These are phyloP conservation scores for Drosophila grimshawi DNA, from an alignment of 1,140 invertebrate species.

Conservation along the genomic window DNA sequence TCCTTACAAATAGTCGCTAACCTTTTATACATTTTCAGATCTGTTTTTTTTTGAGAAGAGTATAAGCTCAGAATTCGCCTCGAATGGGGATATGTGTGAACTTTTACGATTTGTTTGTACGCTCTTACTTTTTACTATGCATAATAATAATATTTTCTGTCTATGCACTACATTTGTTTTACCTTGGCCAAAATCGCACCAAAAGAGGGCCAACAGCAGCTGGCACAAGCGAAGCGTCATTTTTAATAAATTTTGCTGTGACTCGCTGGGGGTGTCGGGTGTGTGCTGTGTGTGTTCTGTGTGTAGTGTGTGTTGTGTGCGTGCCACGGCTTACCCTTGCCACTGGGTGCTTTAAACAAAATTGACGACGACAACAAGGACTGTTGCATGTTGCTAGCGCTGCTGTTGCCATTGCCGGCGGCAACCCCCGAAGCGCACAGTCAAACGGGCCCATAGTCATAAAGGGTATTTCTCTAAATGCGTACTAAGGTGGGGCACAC, in stretches of 20 bases:
- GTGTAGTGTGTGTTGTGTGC: constrained; percentile 17
- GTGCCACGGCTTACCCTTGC: constrained; percentile 20
- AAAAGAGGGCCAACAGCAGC: constrained; percentile 9
- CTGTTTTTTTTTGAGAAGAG: too few species aligned
- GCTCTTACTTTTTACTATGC: constrained; percentile 58
- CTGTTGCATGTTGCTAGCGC: constrained; percentile 40
- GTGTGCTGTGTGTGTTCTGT: background rate
- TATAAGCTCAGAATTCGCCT: too few species aligned
- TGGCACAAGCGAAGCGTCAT: constrained; percentile 16
- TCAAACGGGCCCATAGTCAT: constrained; percentile 14
- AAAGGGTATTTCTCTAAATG: constrained; percentile 41
- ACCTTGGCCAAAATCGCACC: constrained; percentile 42
- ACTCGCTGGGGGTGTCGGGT: background rate
- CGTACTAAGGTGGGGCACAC: constrained; percentile 31
- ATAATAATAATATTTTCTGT: constrained; percentile 45
- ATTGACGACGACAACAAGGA: constrained; percentile 15
- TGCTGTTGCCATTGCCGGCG: constrained; percentile 1
- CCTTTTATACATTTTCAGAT: too few species aligned
- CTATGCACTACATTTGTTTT: constrained; percentile 20
- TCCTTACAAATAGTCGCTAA: too few species aligned
- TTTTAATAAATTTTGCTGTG: constrained; percentile 40
- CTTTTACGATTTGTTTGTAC: background rate
- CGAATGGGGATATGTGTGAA: background rate
- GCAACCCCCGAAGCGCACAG: constrained; percentile 15
- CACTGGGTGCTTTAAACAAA: constrained; percentile 22